These are phyloP conservation scores for Marasmarcha lunaedactyla DNA, from an alignment of 2,888 invertebrate genomes.

Conservation along the genomic window DNA sequence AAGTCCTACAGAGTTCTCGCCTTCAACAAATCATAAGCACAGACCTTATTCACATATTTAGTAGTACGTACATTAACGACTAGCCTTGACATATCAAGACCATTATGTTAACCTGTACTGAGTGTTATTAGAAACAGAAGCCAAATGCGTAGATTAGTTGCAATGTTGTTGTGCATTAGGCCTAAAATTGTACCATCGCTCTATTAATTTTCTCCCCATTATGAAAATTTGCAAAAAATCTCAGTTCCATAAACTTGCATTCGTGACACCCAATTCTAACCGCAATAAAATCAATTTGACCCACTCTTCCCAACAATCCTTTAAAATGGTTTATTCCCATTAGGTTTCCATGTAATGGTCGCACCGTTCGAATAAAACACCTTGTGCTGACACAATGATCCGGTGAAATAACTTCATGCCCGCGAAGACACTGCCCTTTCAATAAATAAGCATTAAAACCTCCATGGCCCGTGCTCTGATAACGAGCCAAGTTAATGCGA, in stretches of 20 bases:
- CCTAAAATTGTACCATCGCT: too few species aligned
- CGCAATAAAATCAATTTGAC: slow-evolving; percentile 2
- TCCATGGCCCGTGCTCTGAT: slow-evolving; percentile 27
- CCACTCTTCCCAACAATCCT: slow-evolving; percentile 9
- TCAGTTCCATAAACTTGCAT: not conserved
- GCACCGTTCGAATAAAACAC: slow-evolving; percentile 36
- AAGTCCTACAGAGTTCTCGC: too few species aligned
- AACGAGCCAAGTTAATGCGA: slow-evolving; percentile 34
- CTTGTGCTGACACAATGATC: slow-evolving; percentile 50
- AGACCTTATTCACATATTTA: too few species aligned
- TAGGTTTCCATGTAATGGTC: slow-evolving; percentile 17
- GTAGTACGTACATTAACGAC: too few species aligned
- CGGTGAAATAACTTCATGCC: slow-evolving; percentile 40
- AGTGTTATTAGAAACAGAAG: too few species aligned
- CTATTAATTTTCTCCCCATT: too few species aligned
- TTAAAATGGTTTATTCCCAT: slow-evolving; percentile 3
- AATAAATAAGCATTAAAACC: slow-evolving; percentile 66
- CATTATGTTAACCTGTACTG: too few species aligned
- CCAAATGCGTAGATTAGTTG: too few species aligned
- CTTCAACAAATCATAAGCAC: too few species aligned
- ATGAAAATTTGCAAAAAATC: too few species aligned
- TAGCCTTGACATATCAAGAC: too few species aligned
- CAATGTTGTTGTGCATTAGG: too few species aligned
- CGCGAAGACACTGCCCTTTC: slow-evolving; percentile 43
- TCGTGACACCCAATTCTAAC: slow-evolving; percentile 1